These are phyloP conservation scores for Hemiprocne comata DNA, from an alignment of 2,113 vertebrate genomes.

Conservation along the genomic window DNA sequence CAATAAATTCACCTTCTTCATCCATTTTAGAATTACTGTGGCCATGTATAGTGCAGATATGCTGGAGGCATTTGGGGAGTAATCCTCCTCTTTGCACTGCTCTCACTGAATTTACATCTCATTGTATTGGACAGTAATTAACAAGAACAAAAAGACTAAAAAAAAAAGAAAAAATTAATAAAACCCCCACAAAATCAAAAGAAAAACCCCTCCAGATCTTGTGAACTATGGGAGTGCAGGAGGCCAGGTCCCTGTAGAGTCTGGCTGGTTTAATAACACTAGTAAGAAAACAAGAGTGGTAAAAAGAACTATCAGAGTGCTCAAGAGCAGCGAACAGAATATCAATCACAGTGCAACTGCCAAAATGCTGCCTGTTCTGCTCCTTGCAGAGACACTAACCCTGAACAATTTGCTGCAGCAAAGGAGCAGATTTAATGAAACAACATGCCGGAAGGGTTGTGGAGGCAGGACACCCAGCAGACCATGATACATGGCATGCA, in stretches of 20 bases:
- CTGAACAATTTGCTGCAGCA: constrained; percentile 26
- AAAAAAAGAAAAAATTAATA: not conserved
- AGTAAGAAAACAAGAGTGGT: not conserved
- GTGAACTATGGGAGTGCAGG: not conserved
- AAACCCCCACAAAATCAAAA: not conserved
- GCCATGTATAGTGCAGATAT: not conserved
- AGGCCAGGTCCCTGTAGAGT: not conserved
- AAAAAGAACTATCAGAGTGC: not conserved
- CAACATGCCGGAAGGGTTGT: not conserved
- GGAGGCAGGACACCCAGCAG: not conserved
- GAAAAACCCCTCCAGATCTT: not conserved
- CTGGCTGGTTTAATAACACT: constrained; percentile 12
- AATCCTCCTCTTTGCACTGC: not conserved
- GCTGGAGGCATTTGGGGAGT: not conserved
- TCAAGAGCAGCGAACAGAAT: not conserved
- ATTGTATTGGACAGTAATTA: not conserved
- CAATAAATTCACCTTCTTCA: constrained; percentile 19
- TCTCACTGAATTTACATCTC: not conserved
- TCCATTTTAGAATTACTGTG: constrained; percentile 32
- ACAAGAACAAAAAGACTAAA: not conserved
- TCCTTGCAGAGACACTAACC: not conserved
- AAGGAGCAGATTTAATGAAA: constrained; percentile 20
- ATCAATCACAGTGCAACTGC: not conserved
- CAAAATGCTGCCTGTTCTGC: not conserved
- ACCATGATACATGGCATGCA: accelerated